phyloP scores from a whole-genome alignment of 2,888 invertebrate genomes.

The Aethes cnicana region DNA sequence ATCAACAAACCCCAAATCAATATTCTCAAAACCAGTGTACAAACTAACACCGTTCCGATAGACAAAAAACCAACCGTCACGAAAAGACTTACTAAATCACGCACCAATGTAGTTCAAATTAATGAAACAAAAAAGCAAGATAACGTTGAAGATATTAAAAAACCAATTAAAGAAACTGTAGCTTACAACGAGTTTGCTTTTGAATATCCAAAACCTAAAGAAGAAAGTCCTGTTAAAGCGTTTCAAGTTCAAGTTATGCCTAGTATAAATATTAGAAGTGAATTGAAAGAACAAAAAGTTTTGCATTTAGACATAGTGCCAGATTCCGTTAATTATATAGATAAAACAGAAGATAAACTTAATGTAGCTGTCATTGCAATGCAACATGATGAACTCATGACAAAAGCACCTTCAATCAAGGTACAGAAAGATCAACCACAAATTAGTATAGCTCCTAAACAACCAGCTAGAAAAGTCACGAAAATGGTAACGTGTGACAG shows the following conservation, averaged over 20 bases:
- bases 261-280: conserved; percentile 75
- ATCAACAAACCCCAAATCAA: conserved; percentile 35
- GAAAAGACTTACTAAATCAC: conserved; percentile 57
- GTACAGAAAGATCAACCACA: conserved; percentile 23
- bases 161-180: conserved; percentile 47
- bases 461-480: conserved; percentile 54
- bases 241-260: conserved; percentile 76
- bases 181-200: conserved; percentile 64
- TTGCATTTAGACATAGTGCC: conserved; percentile 76
- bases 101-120: conserved; percentile 61
- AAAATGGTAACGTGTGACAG: conserved; percentile 67
- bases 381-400: conserved; percentile 43
- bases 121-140: conserved; percentile 49
- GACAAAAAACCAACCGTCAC: conserved; percentile 43
- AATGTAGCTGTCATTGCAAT: conserved; percentile 62
- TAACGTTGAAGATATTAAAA: conserved; percentile 47
- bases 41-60: conserved; percentile 42
- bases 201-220: conserved; percentile 54
- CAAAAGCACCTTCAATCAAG: conserved; percentile 1
- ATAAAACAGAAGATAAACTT: conserved; percentile 40
- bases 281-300: conserved; percentile 75
- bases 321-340: conserved; percentile 40
- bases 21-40: conserved; percentile 43
- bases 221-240: conserved; percentile 39
- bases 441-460: conserved; percentile 28